Conservation (phyloP, 2,888 invertebrate species). For the Crossocerus cetratus region DNA sequence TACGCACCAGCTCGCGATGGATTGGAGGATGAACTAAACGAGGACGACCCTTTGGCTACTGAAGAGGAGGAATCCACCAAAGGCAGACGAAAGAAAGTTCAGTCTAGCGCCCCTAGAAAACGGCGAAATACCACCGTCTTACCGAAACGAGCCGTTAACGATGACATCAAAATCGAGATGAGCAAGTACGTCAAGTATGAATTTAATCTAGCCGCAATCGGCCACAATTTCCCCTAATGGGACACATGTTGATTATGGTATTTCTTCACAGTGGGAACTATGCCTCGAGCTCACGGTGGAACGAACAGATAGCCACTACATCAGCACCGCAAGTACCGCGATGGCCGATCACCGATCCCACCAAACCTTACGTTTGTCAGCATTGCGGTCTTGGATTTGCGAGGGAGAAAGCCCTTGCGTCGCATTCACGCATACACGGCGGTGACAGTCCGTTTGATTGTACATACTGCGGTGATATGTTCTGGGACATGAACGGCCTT, state of each 20-base stretch:
- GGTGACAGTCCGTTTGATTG: slow-evolving; percentile 90
- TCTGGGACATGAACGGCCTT: slow-evolving; percentile 83
- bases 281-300: slow-evolving; percentile 78
- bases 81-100: slow-evolving; percentile 73
- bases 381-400: slow-evolving; percentile 88
- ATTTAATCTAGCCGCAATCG: slow-evolving; percentile 76
- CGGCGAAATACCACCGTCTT: slow-evolving; percentile 69
- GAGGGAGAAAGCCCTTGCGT: slow-evolving; percentile 88
- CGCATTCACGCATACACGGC: slow-evolving; percentile 87
- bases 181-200: slow-evolving; percentile 61
- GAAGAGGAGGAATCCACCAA: slow-evolving; percentile 69
- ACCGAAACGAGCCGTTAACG: slow-evolving; percentile 54
- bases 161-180: slow-evolving; percentile 59
- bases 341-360: slow-evolving; percentile 83
- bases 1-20: slow-evolving; percentile 83
- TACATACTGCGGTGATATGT: slow-evolving; percentile 88
- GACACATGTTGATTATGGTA: neutral
- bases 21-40: slow-evolving; percentile 79
- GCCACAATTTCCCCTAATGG: neutral
- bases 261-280: slow-evolving; percentile 67
- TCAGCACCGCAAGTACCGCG: slow-evolving; percentile 65
- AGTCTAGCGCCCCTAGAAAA: slow-evolving; percentile 73
- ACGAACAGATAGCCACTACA: slow-evolving; percentile 61
- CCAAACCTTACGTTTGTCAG: slow-evolving; percentile 89
- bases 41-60: slow-evolving; percentile 70